These are phyloP conservation scores for rabbit (Oryctolagus cuniculus) DNA, from an alignment of 2,113 vertebrate genomes.

Conservation along the genomic window mOryCun1.1 NC_091448.1:25779001-25779500, in stretches of 20 bases:
- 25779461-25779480: not conserved
- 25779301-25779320: not conserved
- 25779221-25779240: slow-evolving; percentile 8
- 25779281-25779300: not conserved
- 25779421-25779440: not conserved
- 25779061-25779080: not conserved
- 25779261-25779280: not conserved
- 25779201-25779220: slow-evolving; percentile 26
- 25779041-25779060: not conserved
- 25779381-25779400: not conserved
- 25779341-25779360: not conserved
- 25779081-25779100: slow-evolving; percentile 39
- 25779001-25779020: too few relatives aligned
- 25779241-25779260: not conserved
- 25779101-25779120: not conserved
- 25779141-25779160: not conserved
- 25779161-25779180: not conserved
- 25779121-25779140: not conserved
- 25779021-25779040: slow-evolving; percentile 7
- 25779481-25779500: slow-evolving; percentile 30
- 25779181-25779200: not conserved
- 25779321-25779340: not conserved
- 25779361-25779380: not conserved
- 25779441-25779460: not conserved
- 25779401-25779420: not conserved